phyloP scores from a whole-genome alignment of 2,888 invertebrate species.

The Ganaspis brasiliensis region DNA sequence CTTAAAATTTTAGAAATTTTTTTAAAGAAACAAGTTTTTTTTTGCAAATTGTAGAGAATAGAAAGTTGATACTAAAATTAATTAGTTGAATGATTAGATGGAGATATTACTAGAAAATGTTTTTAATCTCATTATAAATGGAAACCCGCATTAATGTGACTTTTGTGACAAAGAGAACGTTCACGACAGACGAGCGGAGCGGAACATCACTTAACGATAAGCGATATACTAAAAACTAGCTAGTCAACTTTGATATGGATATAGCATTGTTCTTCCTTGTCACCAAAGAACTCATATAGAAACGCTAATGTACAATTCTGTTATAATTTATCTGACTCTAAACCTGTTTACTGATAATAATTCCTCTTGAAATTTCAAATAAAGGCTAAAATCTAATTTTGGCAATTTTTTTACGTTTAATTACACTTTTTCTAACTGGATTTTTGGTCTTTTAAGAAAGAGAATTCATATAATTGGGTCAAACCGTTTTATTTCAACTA shows the following conservation, averaged over 20 bases:
- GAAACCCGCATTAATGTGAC: slow-evolving; percentile 30
- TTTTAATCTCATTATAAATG: slow-evolving; percentile 15
- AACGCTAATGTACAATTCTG: slow-evolving; percentile 24
- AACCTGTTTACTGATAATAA: too few species aligned
- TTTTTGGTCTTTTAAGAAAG: too few species aligned
- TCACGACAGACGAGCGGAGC: slow-evolving; percentile 44
- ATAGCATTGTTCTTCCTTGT: slow-evolving; percentile 61
- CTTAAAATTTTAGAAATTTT: too few species aligned
- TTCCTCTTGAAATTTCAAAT: too few species aligned
- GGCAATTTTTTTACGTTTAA: too few species aligned
- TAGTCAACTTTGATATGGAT: slow-evolving; percentile 60
- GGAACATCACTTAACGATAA: slow-evolving; percentile 65
- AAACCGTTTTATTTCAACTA: too few species aligned
- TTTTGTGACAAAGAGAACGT: slow-evolving; percentile 23
- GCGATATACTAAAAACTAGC: slow-evolving; percentile 63
- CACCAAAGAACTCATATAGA: slow-evolving; percentile 16
- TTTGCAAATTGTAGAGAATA: too few species aligned
- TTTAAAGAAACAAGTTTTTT: too few species aligned
- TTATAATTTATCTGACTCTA: not conserved
- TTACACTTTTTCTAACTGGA: too few species aligned
- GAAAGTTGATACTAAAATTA: too few species aligned
- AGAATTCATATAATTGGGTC: too few species aligned
- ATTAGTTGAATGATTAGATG: not conserved
- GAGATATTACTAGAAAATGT: not conserved
- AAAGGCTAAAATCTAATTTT: too few species aligned